Conservation (phyloP, 2,113 vertebrate species). For the Sceloporus undulatus region DNA sequence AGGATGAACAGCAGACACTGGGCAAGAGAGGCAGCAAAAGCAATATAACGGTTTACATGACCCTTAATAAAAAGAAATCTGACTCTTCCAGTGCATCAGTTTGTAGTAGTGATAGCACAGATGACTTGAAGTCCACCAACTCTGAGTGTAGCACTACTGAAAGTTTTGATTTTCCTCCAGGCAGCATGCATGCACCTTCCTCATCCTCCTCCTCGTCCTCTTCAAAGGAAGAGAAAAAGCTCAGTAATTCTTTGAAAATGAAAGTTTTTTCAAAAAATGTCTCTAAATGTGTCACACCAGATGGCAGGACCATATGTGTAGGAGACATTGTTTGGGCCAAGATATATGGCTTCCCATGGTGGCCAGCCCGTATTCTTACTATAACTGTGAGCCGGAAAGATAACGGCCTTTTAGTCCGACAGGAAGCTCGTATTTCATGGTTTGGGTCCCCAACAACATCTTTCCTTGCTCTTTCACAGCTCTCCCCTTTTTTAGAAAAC, state of each 20-base stretch:
- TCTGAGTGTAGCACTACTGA: constrained; percentile 95
- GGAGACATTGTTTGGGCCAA: constrained; percentile 99
- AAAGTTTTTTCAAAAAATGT: constrained; percentile 96
- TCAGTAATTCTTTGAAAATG: constrained; percentile 90
- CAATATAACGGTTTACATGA: constrained; percentile 89
- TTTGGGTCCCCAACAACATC: constrained; percentile 99
- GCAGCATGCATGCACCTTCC: constrained; percentile 85
- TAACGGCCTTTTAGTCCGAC: constrained; percentile 90
- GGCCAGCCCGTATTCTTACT: constrained; percentile 94
- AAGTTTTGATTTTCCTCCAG: constrained; percentile 91
- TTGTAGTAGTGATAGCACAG: constrained; percentile 91
- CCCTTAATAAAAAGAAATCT: constrained; percentile 87
- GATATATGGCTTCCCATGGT: constrained; percentile 99
- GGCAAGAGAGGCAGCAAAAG: constrained; percentile 87
- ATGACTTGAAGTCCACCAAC: constrained; percentile 90
- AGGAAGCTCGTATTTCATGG: constrained; percentile 97
- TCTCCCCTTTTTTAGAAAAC: constrained; percentile 96
- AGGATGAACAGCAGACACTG: constrained; percentile 83
- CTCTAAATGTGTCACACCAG: constrained; percentile 91
- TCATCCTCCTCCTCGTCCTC: constrained; percentile 77
- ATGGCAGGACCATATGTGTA: constrained; percentile 95
- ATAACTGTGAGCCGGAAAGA: constrained; percentile 94
- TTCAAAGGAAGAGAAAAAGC: constrained; percentile 89
- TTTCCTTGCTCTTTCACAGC: constrained; percentile 92
- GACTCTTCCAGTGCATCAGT: constrained; percentile 90